Conservation (phyloP, 2,797 vertebrate species). For the Sandelia bainsii region DNA sequence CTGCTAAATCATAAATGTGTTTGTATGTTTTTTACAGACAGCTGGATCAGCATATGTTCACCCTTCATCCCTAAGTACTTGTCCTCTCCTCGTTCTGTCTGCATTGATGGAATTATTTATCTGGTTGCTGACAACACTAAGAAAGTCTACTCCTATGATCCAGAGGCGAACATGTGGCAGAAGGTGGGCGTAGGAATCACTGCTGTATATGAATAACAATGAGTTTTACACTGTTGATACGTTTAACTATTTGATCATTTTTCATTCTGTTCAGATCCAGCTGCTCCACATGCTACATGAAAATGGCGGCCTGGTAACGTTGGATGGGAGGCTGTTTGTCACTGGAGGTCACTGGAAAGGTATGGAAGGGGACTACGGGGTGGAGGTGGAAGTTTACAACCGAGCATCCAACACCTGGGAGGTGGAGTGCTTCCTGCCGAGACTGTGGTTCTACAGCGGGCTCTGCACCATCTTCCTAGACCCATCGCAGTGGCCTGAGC, state of each 20-base stretch:
- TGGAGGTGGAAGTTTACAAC: constrained; percentile 95
- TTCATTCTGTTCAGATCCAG: constrained; percentile 86
- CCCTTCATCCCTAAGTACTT: constrained; percentile 98
- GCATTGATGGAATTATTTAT: constrained; percentile 90
- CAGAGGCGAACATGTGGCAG: constrained; percentile 95
- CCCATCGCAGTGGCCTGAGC: constrained; percentile 88
- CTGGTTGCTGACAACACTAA: constrained; percentile 98
- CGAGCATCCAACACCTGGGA: constrained; percentile 87
- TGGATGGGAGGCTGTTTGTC: constrained; percentile 88
- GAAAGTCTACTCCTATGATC: constrained; percentile 93
- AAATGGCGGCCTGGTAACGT: constrained; percentile 90
- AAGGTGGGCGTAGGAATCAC: constrained; percentile 83
- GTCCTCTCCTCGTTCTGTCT: constrained; percentile 92
- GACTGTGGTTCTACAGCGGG: constrained; percentile 95
- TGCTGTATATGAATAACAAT: background rate
- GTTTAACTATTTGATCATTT: background rate
- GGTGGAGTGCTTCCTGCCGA: constrained; percentile 88
- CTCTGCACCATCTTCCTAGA: constrained; percentile 92
- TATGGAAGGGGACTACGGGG: constrained; percentile 94
- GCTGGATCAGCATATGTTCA: constrained; percentile 91
- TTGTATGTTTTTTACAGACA: constrained; percentile 79
- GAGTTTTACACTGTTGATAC: background rate
- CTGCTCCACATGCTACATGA: constrained; percentile 95
- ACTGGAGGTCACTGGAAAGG: constrained; percentile 98
- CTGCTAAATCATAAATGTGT: background rate